Base-by-base conservation (phyloP, 1,140 invertebrate genomes). In the Listronotus bonariensis region DNA sequence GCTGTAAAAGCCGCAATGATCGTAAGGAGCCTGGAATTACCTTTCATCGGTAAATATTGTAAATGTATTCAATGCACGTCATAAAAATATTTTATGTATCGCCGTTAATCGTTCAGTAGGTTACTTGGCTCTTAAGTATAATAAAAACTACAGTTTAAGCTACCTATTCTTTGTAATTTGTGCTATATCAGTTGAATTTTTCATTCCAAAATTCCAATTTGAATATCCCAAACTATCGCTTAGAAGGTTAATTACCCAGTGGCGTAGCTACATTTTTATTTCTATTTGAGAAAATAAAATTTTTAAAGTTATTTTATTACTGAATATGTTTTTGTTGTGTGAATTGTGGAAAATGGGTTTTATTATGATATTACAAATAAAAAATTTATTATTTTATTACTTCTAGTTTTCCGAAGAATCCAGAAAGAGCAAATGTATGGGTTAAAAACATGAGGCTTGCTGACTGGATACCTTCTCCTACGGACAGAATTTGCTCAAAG, bases 31-130 rank as follows among this genome's bases (percentile, higher is more conserved):
- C 40, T 11, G 38, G 38, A 18, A 55, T 55, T 41, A 41, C 34
- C 11, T 55, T 41, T 55, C 40, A 42, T 26, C 42, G 49, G 49
- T 52, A 52, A 52, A 20, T 12, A 14, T 52, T 52, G 12, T 26
- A 26, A 26, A 26, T 26, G 1, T 26, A 26, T 26, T 26, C 20
- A 26, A 26, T 26, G 20, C 20, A 34, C 11, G 7, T 31, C 9
- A 31, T 52, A 14, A 31, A 34, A 3, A 20, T 52, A 11, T 31
- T 46, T 46, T 11, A 14, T 17, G 14, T 14, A 17, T 46, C 38
- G n/a, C 10, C 10, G 20, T 26, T 26, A 26, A 26, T 26, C 20
- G 1, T 26, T 26, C 20, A 26, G 20, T 26, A 26, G 20, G 20
- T 3, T 26, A 26, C 20, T 26, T 26, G 1, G 20, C 20, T 26